Conservation (phyloP, 2,113 vertebrate species). For the Vombatus ursinus region DNA sequence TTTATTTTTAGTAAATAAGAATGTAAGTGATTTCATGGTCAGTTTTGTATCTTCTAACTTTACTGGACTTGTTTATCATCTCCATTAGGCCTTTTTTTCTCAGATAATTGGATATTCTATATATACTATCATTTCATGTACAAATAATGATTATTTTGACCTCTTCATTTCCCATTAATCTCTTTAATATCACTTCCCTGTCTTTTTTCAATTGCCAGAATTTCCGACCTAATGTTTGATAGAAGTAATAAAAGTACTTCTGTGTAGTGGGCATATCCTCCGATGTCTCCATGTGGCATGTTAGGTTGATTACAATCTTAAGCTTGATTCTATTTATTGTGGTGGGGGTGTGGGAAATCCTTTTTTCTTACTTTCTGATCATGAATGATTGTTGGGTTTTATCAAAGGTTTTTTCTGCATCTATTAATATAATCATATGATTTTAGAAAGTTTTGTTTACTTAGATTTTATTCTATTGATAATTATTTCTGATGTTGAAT, state of each 20-base stretch:
- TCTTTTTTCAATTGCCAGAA: not conserved
- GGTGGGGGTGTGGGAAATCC: not conserved
- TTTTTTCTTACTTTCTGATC: not conserved
- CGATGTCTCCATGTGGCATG: not conserved
- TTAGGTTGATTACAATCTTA: not conserved
- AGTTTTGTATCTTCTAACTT: not conserved
- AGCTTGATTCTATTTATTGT: not conserved
- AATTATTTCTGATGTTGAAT: not conserved
- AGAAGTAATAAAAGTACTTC: not conserved
- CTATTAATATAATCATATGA: not conserved
- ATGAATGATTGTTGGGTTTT: not conserved
- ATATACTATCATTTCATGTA: not conserved
- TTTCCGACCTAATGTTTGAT: not conserved
- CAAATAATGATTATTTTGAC: not conserved
- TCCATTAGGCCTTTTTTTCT: not conserved
- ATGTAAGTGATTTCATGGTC: not conserved
- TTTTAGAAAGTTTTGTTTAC: not conserved
- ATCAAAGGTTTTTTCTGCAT: not conserved
- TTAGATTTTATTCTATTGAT: not conserved
- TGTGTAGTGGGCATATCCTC: not conserved
- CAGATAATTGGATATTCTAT: not conserved
- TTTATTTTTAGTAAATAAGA: not conserved
- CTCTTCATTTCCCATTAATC: not conserved
- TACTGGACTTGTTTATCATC: not conserved
- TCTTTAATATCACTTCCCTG: not conserved